Evolutionary conservation across 2,113 vertebrate species (phyloP).

Genomic region (Coreoperca whiteheadi): DNA sequence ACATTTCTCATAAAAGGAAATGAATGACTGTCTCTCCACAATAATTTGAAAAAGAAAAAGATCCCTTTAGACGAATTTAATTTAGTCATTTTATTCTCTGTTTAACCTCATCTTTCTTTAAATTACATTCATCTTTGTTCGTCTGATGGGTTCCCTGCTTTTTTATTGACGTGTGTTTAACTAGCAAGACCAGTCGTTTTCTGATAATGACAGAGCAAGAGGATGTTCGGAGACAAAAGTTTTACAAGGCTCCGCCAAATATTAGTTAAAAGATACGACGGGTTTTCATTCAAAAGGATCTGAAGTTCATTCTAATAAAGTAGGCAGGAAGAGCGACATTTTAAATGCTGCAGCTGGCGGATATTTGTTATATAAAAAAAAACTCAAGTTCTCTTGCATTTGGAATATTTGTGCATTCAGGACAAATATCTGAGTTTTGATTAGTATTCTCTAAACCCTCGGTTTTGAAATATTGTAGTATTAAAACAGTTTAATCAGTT

Average conservation of each 20-base stretch:
- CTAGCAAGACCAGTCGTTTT: constrained; percentile 14
- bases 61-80: background rate
- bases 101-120: constrained; percentile 11
- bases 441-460: background rate
- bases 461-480: background rate
- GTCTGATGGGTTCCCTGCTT: constrained; percentile 2
- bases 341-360: background rate
- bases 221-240: background rate
- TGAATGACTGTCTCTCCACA: background rate
- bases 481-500: background rate
- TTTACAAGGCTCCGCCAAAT: constrained; percentile 31
- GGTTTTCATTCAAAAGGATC: background rate
- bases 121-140: constrained; percentile 22
- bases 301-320: background rate
- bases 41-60: background rate
- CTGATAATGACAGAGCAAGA: background rate
- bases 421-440: background rate
- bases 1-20: background rate
- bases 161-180: constrained; percentile 50
- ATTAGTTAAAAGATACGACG: constrained; percentile 4
- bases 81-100: constrained; percentile 8
- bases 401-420: background rate
- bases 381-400: background rate
- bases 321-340: background rate
- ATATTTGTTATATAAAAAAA: background rate